phyloP scores from a whole-genome alignment of 2,888 invertebrate genomes.

The Caenorhabditis zanzibari region DNA sequence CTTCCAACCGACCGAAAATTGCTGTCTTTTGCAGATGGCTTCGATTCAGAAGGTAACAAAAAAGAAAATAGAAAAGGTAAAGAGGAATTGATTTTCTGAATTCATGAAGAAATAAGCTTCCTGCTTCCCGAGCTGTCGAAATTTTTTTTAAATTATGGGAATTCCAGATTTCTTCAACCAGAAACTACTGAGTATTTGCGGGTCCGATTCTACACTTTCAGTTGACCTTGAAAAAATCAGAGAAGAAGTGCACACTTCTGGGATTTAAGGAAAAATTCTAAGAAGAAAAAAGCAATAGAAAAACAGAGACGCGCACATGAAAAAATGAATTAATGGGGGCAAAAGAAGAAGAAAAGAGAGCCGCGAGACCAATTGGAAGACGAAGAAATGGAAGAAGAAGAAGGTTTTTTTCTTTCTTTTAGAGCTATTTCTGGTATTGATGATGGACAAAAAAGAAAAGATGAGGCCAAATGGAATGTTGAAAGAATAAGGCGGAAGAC shows the following conservation, averaged over 20 bases:
- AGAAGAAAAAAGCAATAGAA: conserved; percentile 12
- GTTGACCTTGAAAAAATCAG: conserved; percentile 15
- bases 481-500: conserved; percentile 22
- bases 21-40: conserved; percentile 24
- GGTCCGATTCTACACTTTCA: background rate
- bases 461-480: conserved; percentile 48
- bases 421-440: conserved; percentile 50
- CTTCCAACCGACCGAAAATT: conserved; percentile 43
- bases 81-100: background rate
- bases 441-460: conserved; percentile 19
- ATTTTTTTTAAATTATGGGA: background rate
- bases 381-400: conserved; percentile 42
- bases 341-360: conserved; percentile 33
- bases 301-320: conserved; percentile 39
- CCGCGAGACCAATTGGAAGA: conserved; percentile 52
- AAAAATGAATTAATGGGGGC: conserved; percentile 60
- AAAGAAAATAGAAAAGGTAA: background rate
- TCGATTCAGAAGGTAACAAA: conserved; percentile 12
- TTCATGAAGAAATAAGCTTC: background rate
- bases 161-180: background rate
- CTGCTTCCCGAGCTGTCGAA: too few relatives aligned
- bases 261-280: conserved; percentile 6
- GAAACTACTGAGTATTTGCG: background rate
- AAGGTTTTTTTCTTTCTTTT: conserved; percentile 13
- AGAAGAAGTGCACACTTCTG: conserved; percentile 28